phyloP scores from a whole-genome alignment of 2,113 vertebrate genomes.

The Aptenodytes forsteri region DNA sequence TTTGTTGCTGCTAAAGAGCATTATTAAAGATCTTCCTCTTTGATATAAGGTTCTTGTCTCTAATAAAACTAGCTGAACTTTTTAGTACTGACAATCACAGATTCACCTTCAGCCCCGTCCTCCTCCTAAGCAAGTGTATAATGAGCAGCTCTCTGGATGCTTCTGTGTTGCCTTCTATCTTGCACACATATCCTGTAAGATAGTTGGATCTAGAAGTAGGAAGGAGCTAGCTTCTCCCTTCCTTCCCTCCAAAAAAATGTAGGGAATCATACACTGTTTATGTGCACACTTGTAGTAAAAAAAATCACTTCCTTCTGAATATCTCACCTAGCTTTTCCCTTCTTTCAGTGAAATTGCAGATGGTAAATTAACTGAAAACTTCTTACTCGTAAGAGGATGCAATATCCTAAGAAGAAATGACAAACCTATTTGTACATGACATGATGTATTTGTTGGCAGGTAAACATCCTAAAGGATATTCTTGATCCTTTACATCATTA shows the following conservation, averaged over 20 bases:
- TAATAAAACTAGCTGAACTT: background rate
- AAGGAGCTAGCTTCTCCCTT: background rate
- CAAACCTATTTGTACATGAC: background rate
- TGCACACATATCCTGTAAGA: background rate
- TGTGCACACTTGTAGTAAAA: background rate
- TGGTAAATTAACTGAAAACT: background rate
- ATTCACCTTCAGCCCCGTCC: background rate
- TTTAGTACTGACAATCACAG: background rate
- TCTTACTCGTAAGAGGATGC: background rate
- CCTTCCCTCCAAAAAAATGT: background rate
- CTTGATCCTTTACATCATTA: background rate
- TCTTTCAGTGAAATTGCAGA: background rate
- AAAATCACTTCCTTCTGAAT: background rate
- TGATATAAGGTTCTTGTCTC: background rate
- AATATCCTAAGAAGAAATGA: background rate
- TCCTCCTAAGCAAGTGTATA: background rate
- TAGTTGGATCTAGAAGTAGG: background rate
- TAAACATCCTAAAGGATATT: background rate
- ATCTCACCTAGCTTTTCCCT: background rate
- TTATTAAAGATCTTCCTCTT: slow-evolving; percentile 32
- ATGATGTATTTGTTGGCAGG: background rate
- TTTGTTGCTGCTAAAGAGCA: slow-evolving; percentile 23
- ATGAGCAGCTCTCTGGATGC: background rate
- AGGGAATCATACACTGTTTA: background rate
- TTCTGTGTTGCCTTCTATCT: background rate